phyloP scores from a whole-genome alignment of 2,113 vertebrate species.

The Myiopsitta monachus region DNA sequence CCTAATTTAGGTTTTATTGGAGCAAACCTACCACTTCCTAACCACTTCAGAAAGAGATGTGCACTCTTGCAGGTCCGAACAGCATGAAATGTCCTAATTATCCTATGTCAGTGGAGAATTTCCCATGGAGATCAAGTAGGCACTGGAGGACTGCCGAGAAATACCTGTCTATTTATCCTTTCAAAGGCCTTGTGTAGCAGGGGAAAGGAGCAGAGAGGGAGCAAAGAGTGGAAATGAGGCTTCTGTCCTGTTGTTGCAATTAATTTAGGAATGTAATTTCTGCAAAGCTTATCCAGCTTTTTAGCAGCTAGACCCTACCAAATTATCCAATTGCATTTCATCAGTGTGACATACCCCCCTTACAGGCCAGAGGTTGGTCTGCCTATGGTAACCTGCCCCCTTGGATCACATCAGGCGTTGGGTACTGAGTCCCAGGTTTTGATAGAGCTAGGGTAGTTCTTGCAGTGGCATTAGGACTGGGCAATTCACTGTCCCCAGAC shows the following conservation, averaged over 20 bases:
- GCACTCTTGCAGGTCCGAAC: neutral
- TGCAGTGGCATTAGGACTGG: neutral
- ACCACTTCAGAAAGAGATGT: neutral
- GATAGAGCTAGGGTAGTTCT: neutral
- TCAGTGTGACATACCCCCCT: rapidly evolving
- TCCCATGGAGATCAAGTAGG: conserved; percentile 37
- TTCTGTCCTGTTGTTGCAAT: neutral
- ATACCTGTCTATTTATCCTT: neutral
- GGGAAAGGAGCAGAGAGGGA: neutral
- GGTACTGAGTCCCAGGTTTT: neutral
- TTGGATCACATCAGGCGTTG: neutral
- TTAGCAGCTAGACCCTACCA: neutral
- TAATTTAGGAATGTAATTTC: neutral
- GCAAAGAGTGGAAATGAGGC: neutral
- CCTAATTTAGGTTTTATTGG: conserved; percentile 18
- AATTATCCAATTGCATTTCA: rapidly evolving
- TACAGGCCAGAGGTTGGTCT: neutral
- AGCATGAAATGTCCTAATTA: conserved; percentile 36
- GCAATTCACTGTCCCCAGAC: rapidly evolving
- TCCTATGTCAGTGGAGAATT: neutral
- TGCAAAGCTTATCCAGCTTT: neutral
- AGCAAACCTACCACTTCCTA: neutral
- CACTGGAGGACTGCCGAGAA: neutral
- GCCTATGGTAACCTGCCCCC: neutral
- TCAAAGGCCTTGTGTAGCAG: neutral